Evolutionary conservation across 2,113 vertebrate species (phyloP), one percentile per base, ranked within the genome.

Genomic region (Istiophorus platypterus): DNA sequence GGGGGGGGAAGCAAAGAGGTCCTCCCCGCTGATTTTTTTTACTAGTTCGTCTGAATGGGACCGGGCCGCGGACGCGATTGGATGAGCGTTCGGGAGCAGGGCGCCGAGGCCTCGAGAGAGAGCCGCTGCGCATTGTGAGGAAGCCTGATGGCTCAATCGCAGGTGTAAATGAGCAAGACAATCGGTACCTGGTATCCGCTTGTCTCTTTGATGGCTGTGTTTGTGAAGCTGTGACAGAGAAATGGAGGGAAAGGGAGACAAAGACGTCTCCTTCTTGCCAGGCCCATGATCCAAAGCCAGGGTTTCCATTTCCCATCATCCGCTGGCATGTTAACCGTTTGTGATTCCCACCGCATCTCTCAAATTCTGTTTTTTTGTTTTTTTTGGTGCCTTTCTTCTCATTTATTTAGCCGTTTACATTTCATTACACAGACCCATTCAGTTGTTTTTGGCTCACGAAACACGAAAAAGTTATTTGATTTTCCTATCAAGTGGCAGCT

Each of bases 91-190:
- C 76, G 76, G 63, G 63, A 78, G 80, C 76, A 65, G 70, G 64
- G 54, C 31, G 42, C 24, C 1, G 26, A 11, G 20, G 52, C 22
- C 90, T 69, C 39, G 0, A 22, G 78, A 80, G 78, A 80, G 49
- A 9, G 49, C 5, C 2, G 52, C 10, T 54, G 75, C 68, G 86
- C 84, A 84, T 85, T 78, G 84, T 81, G 88, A 85, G 78, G 79
- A 74, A 74, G 47, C 62, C 69, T 80, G 88, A 90, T 67, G 85
- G 74, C 81, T 90, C 85, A 82, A 90, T 87, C 70, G 42, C 58
- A 29, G 69, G 57, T 85, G 72, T 76, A 82, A 82, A 86, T 74
- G 74, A 84, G 72, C 45, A 8, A 58, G 77, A 68, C 66, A 54
- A 85, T 83, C 81, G 69, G 86, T 75, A 74, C 72, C 69, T 73